Evolutionary conservation across 1,140 invertebrate species (phyloP), one percentile per base, ranked within the genome.

Genomic region (Diorhabda elongata): DNA sequence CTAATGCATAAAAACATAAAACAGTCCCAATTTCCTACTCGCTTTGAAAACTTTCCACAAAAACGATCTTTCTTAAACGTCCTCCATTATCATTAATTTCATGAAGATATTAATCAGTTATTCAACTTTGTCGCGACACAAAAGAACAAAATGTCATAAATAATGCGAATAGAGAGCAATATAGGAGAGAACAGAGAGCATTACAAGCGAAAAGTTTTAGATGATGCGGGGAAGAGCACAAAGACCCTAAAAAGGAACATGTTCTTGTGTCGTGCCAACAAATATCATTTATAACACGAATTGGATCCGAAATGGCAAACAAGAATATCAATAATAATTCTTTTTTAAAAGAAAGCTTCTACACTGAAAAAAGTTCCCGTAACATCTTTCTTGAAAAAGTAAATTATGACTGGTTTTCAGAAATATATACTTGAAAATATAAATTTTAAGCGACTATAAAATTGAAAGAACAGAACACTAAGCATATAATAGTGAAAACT

Each of bases 211-310:
- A 72, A 74, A 74, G 66, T 74, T 74, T 71, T 44, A 63, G 47
- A 61, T 42, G 60, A 71, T 64, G 58, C 68, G 52, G 68, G 47
- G 61, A 74, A 72, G 70, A 72, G 71, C 63, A 68, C 69, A 70
- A 74, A 72, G 68, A 64, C 66, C 58, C 62, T 70, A 64, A 62
- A 74, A 74, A 75, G 73, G 73, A 73, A 71, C 70, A 74, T 73
- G 63, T 76, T 71, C 76, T 60, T 67, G 73, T 76, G 71, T 70
- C 77, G 74, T 76, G 73, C 73, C 75, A 78, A 77, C 75, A 78
- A 79, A 78, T 78, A 78, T 77, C 78, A 79, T 79, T 79, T 79
- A 79, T 79, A 78, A 78, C 69, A 75, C 74, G 76, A 77, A 77
- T 74, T 74, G 73, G 68, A 69, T 69, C 72, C 69, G 69, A 77